A percentile compares a stretch with the other conserved stretches of the same genome.
Conservation (phyloP, 2,888 invertebrate species). For the Tenthredo scrophulariae region DNA sequence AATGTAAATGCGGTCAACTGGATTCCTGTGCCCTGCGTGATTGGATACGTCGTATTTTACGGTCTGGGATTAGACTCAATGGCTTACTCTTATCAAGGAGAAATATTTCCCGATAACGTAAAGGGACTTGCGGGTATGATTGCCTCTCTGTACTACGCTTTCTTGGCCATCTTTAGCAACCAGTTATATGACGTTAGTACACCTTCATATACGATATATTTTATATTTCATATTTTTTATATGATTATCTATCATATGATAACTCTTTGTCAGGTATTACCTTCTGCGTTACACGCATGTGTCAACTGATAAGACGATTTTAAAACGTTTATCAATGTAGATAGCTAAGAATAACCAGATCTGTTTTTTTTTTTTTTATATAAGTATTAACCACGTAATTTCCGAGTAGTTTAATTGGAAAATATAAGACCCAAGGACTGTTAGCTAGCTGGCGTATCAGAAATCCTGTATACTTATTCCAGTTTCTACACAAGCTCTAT, state of each 20-base stretch:
- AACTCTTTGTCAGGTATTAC: background rate
- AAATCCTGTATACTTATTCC: background rate
- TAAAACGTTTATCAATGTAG: background rate
- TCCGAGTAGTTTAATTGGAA: background rate
- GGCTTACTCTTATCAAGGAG: slow-evolving; percentile 74
- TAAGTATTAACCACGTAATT: background rate
- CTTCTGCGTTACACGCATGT: background rate
- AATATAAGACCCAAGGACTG: too few species aligned
- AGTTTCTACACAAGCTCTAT: slow-evolving; percentile 5
- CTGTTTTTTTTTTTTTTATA: background rate
- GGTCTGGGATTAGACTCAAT: slow-evolving; percentile 75
- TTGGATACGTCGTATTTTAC: slow-evolving; percentile 71
- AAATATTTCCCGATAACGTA: slow-evolving; percentile 74
- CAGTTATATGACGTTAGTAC: slow-evolving; percentile 73
- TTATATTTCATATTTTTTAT: background rate
- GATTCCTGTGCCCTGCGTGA: slow-evolving; percentile 72
- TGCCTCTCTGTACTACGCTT: slow-evolving; percentile 72
- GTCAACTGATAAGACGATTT: background rate
- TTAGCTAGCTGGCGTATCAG: background rate
- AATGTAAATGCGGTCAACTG: slow-evolving; percentile 68
- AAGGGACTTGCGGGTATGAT: slow-evolving; percentile 74
- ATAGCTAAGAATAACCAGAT: background rate
- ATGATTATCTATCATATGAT: background rate
- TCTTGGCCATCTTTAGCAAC: slow-evolving; percentile 68
- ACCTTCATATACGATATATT: too few species aligned